Evolutionary conservation across 2,113 vertebrate genomes (phyloP).

Genomic region (Arizona elegans): DNA sequence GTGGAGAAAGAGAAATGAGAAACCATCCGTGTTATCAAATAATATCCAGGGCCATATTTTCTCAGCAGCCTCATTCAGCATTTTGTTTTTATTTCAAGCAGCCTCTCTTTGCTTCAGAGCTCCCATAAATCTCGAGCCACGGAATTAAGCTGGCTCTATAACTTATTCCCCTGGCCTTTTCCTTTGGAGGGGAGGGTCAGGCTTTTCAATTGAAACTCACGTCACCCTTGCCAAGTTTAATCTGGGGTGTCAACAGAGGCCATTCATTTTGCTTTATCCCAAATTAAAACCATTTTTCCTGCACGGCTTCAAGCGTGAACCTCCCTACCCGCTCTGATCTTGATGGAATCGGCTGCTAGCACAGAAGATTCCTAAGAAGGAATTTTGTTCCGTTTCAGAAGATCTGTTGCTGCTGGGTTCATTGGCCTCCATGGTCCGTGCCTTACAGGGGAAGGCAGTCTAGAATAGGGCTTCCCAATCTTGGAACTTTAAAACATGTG

Average conservation of each 20-base stretch:
- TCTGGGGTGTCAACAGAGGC: not conserved
- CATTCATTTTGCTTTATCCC: not conserved
- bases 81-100: not conserved
- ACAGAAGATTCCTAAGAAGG: not conserved
- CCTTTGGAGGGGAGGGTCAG: not conserved
- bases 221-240: not conserved
- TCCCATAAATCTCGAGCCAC: not conserved
- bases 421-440: not conserved
- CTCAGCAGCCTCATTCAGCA: not conserved
- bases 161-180: not conserved
- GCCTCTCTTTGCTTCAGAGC: not conserved
- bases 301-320: not conserved
- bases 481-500: not conserved
- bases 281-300: constrained; percentile 31
- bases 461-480: not conserved
- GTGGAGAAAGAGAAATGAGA: not conserved
- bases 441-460: not conserved
- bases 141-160: not conserved
- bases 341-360: not conserved
- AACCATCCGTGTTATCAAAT: not conserved
- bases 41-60: not conserved
- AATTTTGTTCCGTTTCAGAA: fast-evolving
- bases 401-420: not conserved
- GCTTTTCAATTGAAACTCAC: not conserved
- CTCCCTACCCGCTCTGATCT: not conserved